Evolutionary conservation across 2,113 vertebrate species (phyloP).

Genomic region (Pleuronectes platessa): DNA sequence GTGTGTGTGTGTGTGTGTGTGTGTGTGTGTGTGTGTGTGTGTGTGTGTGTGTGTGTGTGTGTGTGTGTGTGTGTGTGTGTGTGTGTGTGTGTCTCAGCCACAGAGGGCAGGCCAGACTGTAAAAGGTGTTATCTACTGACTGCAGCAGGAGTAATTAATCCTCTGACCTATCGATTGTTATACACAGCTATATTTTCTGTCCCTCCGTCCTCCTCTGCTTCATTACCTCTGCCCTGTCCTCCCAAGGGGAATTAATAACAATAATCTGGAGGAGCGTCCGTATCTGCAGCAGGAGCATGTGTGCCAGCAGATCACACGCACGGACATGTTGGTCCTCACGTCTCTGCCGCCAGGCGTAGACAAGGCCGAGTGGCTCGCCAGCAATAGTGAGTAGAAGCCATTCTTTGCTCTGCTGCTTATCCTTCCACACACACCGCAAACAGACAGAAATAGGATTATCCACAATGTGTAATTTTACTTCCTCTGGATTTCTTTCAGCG

Average conservation of each 20-base stretch:
- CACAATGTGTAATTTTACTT: not conserved
- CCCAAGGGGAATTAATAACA: conserved; percentile 81
- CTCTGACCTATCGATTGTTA: conserved; percentile 54
- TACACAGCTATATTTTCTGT: conserved; percentile 42
- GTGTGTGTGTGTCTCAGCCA: not conserved
- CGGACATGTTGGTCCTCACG: conserved; percentile 70
- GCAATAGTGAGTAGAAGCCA: conserved; percentile 77
- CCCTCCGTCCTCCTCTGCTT: conserved; percentile 32
- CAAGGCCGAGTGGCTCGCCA: conserved; percentile 83
- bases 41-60: too few species aligned
- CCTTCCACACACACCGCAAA: not conserved
- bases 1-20: not conserved
- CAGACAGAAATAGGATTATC: not conserved
- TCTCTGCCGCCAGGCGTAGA: conserved; percentile 79
- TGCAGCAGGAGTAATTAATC: conserved; percentile 63
- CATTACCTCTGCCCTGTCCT: conserved; percentile 51
- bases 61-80: too few species aligned
- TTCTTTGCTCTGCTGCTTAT: not conserved
- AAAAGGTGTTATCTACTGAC: conserved; percentile 54
- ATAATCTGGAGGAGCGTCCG: conserved; percentile 79
- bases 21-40: too few species aligned
- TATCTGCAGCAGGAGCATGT: conserved; percentile 77
- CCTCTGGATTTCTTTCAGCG: conserved; percentile 68
- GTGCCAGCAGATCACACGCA: conserved; percentile 71
- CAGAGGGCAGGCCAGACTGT: conserved; percentile 4